Base-by-base conservation (phyloP, 2,113 vertebrate species). In the Entomyzon cyanotis region DNA sequence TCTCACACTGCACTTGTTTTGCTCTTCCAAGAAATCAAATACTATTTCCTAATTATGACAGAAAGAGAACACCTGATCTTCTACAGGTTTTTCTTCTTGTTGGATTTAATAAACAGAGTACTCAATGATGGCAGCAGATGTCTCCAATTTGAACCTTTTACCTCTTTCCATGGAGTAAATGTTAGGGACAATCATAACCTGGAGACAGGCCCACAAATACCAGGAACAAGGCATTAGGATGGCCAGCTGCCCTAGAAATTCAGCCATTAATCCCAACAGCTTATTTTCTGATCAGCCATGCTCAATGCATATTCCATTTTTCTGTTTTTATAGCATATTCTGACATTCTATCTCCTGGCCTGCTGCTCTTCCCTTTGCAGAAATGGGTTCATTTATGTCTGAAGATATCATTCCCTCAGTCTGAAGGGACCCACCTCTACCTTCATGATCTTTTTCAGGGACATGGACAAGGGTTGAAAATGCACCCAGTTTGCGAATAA, bases 81-180 rank as follows among this genome's bases (percentile, higher is more conserved):
- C 80, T 68, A 64, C n/a, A 81, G 92, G 42, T 27, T 94, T 88
- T 89, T 92, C 9, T 67, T 83, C 47, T 76, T 82, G 31, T 42
- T 86, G 71, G 28, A 82, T 95, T 95, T 89, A 69, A 71, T 89
- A 96, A 95, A 96, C 90, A 93, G 73, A 62, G 33, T 84, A 78
- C 53, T 87, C 2, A 0, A 33, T 81, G 92, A 91, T 49, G 79
- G 63, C 62, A 95, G 81, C 95, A 97, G 93, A 96, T 95, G 96
- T 95, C 75, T 92, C 92, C 84, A 78, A 88, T 96, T 95, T 95
- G 55, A 92, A 81, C 37, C 30, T 92, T 93, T 94, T 94, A 81
- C 87, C 30, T 79, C 68, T 95, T 92, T 86, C 49, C 30, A 67
- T 63, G 46, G 28, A 92, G 31, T 15, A 90, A 96, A 95, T 88